Conservation (phyloP, 2,797 vertebrate species). For the Amblyraja radiata region DNA sequence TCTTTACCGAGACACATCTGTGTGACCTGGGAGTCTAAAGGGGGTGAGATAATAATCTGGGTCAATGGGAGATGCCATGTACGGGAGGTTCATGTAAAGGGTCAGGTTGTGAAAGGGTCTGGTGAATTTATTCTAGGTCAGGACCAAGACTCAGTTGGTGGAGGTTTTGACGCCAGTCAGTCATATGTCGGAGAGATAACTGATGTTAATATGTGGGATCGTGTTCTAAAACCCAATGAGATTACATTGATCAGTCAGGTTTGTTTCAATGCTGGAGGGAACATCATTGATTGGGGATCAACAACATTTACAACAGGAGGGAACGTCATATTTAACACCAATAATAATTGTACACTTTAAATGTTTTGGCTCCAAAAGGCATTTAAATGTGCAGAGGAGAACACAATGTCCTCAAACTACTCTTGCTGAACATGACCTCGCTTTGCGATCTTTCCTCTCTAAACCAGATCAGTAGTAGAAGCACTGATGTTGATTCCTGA, state of each 20-base stretch:
- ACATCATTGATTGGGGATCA: not conserved
- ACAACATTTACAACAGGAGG: rapidly evolving
- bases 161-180: not conserved
- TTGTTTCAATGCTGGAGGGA: not conserved
- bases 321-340: not conserved
- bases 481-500: not conserved
- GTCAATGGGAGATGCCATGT: not conserved
- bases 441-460: no score
- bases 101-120: rapidly evolving
- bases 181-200: not conserved
- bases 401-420: not conserved
- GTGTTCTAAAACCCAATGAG: not conserved
- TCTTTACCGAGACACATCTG: not conserved
- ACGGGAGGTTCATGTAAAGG: no score
- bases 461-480: no score
- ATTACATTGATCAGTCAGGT: not conserved
- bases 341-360: not conserved
- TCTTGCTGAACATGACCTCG: not conserved
- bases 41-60: not conserved
- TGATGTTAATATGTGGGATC: not conserved
- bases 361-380: not conserved
- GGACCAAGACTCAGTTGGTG: not conserved
- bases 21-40: not conserved
- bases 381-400: not conserved
- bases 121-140: not conserved